phyloP scores from a whole-genome alignment of 92 coral and sea anemone genomes.

The Actinernus sp. region DNA sequence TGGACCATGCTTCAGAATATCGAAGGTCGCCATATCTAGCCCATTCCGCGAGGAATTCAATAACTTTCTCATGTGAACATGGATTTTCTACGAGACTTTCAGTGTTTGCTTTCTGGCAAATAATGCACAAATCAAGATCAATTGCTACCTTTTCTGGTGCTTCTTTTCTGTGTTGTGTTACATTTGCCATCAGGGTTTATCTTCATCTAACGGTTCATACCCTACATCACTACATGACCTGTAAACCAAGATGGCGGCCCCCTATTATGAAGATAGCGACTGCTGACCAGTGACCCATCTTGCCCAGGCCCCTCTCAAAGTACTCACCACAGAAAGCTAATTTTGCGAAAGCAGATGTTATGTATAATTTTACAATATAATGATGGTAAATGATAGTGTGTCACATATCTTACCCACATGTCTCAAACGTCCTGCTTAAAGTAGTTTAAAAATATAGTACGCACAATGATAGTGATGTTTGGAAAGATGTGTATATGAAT shows the following conservation, averaged over 20 bases:
- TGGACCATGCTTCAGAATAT: conserved; percentile 29
- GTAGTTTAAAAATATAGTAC: too few relatives aligned
- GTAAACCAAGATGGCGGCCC: conserved; percentile 62
- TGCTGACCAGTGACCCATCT: conserved; percentile 49
- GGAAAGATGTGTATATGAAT: too few relatives aligned
- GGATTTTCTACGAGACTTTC: conserved; percentile 51
- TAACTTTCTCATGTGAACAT: conserved; percentile 41
- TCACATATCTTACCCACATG: too few relatives aligned
- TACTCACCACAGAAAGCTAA: too few relatives aligned
- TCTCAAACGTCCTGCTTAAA: too few relatives aligned
- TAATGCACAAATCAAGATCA: conserved; percentile 25
- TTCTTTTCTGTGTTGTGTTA: not conserved
- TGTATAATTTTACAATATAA: too few relatives aligned
- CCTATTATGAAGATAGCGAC: conserved; percentile 43
- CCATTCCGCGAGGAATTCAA: conserved; percentile 44
- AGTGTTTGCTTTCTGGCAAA: conserved; percentile 32
- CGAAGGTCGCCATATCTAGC: conserved; percentile 42
- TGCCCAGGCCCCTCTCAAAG: too few relatives aligned
- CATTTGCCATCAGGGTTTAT: not conserved
- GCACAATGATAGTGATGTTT: too few relatives aligned
- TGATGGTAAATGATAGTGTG: too few relatives aligned
- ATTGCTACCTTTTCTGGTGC: too few relatives aligned
- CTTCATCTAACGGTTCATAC: not conserved
- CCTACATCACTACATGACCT: conserved; percentile 14
- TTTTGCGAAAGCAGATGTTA: too few relatives aligned